These are phyloP conservation scores for Actenoides lindsayi DNA, from an alignment of 2,113 vertebrate genomes.

Conservation along the genomic window DNA sequence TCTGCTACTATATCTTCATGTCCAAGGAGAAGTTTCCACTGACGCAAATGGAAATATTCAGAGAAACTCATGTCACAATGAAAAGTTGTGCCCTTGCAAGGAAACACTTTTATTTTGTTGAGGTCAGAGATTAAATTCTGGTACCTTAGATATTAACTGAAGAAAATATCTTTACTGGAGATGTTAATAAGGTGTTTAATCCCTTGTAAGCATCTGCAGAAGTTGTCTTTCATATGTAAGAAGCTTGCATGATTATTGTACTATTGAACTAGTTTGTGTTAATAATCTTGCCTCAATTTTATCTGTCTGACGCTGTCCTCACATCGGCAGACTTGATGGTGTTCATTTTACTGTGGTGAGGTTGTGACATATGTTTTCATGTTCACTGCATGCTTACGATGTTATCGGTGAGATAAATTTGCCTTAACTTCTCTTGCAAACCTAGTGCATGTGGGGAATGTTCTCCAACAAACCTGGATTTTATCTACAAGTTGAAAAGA, in stretches of 20 bases:
- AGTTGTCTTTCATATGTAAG: not conserved
- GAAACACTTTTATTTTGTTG: not conserved
- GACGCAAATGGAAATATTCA: not conserved
- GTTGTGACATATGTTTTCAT: not conserved
- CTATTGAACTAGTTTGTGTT: not conserved
- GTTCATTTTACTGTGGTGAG: not conserved
- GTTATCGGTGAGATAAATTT: not conserved
- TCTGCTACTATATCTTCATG: not conserved
- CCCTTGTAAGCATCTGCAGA: not conserved
- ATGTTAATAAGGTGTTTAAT: not conserved
- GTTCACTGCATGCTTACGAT: not conserved
- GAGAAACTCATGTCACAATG: not conserved
- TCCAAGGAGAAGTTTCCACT: not conserved
- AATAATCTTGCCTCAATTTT: not conserved
- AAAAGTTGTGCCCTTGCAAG: not conserved
- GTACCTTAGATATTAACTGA: not conserved
- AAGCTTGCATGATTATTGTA: not conserved
- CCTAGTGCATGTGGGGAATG: not conserved
- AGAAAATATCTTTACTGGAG: not conserved
- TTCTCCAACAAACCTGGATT: slow-evolving; percentile 5
- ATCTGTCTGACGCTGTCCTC: not conserved
- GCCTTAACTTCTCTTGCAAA: slow-evolving; percentile 1
- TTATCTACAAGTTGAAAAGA: slow-evolving; percentile 53
- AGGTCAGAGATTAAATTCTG: not conserved
- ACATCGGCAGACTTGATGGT: not conserved